These are phyloP conservation scores for Acleris sparsana DNA, from an alignment of 2,888 invertebrate species.

Conservation along the genomic window DNA sequence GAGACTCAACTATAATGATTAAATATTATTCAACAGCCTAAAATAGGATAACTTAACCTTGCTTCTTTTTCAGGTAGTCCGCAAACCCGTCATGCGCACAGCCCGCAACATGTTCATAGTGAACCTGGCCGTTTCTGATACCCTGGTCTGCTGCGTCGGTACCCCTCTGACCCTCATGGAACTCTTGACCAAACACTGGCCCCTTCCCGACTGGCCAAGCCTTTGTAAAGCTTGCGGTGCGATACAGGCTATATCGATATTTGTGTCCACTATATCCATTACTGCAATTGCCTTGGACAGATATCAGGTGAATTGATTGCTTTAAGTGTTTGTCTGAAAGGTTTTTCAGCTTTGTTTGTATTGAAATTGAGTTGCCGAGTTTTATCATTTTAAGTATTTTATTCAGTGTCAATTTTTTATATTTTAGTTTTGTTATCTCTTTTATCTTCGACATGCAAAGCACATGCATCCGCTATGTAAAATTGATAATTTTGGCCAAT, in stretches of 20 bases:
- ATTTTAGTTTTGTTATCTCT: no score
- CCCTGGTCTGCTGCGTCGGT: constrained; percentile 93
- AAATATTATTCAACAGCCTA: no score
- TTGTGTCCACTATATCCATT: constrained; percentile 96
- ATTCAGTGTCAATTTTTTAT: no score
- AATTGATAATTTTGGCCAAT: no score
- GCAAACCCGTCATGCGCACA: constrained; percentile 95
- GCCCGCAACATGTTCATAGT: constrained; percentile 97
- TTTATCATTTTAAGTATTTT: no score
- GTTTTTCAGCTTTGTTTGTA: constrained; percentile 29
- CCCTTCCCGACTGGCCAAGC: constrained; percentile 89
- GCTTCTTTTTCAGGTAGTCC: constrained; percentile 83
- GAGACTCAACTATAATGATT: no score
- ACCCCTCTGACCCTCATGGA: constrained; percentile 96
- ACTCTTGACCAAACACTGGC: constrained; percentile 93
- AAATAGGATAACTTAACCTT: no score
- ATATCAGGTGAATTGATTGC: constrained; percentile 26
- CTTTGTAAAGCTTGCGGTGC: constrained; percentile 94
- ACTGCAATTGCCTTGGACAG: constrained; percentile 90
- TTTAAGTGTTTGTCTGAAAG: constrained; percentile 10
- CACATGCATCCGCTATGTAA: no score
- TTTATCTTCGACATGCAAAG: no score
- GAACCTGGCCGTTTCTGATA: constrained; percentile 93
- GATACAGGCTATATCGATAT: constrained; percentile 94
- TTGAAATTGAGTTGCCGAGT: background rate